Evolutionary conservation across 2,797 vertebrate genomes (phyloP).

Genomic region (Echiichthys vipera): DNA sequence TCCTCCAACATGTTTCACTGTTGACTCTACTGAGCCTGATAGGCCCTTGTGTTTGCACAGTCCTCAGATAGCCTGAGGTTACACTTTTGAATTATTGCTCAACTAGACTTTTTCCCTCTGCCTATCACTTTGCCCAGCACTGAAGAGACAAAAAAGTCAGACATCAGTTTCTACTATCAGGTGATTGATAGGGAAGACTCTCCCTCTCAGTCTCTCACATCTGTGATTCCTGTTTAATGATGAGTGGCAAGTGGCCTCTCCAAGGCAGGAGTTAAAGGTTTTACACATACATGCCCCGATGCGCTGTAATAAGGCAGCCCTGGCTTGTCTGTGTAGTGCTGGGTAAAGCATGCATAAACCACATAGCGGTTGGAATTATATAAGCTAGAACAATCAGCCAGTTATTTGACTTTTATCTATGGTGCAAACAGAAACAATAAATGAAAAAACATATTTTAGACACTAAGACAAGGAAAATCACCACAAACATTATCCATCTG

Average conservation of each 20-base stretch:
- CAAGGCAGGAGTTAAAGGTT: slow-evolving; percentile 14
- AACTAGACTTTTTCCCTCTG: slow-evolving; percentile 26
- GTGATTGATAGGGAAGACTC: slow-evolving; percentile 30
- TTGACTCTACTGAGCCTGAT: slow-evolving; percentile 55
- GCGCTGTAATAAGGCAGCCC: not conserved
- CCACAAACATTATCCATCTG: slow-evolving; percentile 79
- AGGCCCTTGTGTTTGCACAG: slow-evolving; percentile 58
- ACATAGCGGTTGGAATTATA: slow-evolving; percentile 15
- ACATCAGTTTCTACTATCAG: slow-evolving; percentile 42
- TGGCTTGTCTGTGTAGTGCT: not conserved
- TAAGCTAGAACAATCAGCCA: slow-evolving; percentile 30
- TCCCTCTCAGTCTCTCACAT: slow-evolving; percentile 20
- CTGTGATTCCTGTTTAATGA: slow-evolving; percentile 46
- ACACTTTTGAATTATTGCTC: slow-evolving; percentile 65
- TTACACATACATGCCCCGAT: not conserved
- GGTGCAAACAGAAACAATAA: slow-evolving; percentile 46
- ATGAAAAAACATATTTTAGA: slow-evolving; percentile 64
- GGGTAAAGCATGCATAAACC: slow-evolving; percentile 3
- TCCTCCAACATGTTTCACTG: slow-evolving; percentile 33
- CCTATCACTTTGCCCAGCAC: slow-evolving; percentile 40
- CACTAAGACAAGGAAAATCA: slow-evolving; percentile 68
- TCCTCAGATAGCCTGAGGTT: slow-evolving; percentile 55
- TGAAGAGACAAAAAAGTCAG: slow-evolving; percentile 33
- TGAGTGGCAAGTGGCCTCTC: slow-evolving; percentile 27
- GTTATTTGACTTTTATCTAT: slow-evolving; percentile 38